Percentiles rank a stretch among this genome's conserved stretches.
phyloP scores from a whole-genome alignment of 2,113 vertebrate species.

The Cephalopholis sonnerati region DNA sequence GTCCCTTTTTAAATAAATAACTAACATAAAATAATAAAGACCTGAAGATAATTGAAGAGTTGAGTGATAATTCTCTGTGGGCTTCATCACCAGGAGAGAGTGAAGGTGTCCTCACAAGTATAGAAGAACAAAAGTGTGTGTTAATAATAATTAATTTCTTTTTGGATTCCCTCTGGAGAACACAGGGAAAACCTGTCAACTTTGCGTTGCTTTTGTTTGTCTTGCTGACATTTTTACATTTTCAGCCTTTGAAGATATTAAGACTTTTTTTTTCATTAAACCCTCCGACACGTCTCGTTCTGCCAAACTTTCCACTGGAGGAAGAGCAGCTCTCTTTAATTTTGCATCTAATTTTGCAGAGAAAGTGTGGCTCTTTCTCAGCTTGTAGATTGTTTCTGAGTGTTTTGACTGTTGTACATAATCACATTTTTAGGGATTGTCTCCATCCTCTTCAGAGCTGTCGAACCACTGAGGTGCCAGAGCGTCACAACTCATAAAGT shows the following conservation, averaged over 20 bases:
- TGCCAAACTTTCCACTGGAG: slow-evolving; percentile 38
- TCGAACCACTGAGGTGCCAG: background rate
- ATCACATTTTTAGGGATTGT: slow-evolving; percentile 29
- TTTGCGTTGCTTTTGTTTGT: slow-evolving; percentile 33
- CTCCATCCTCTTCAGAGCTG: slow-evolving; percentile 4
- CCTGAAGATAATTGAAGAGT: background rate
- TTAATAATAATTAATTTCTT: slow-evolving; percentile 7
- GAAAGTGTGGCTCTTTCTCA: slow-evolving; percentile 5
- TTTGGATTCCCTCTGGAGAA: slow-evolving; percentile 34
- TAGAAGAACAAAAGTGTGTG: background rate
- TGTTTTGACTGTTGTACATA: slow-evolving; percentile 38
- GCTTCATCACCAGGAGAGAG: background rate
- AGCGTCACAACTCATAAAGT: slow-evolving; percentile 22
- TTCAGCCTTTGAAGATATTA: slow-evolving; percentile 58
- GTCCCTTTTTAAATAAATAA: too few species aligned
- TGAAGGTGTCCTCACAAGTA: slow-evolving; percentile 6
- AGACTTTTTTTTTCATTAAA: slow-evolving; percentile 20
- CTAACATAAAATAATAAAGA: background rate
- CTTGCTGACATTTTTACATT: slow-evolving; percentile 47
- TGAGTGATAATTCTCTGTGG: background rate
- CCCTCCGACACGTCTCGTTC: slow-evolving; percentile 14
- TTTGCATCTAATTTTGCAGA: slow-evolving; percentile 3
- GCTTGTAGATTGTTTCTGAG: slow-evolving; percentile 22
- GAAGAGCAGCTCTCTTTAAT: slow-evolving; percentile 18
- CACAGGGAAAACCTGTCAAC: slow-evolving; percentile 33